Evolutionary conservation across 2,888 invertebrate genomes (phyloP).

Genomic region (Callinectes sapidus): DNA sequence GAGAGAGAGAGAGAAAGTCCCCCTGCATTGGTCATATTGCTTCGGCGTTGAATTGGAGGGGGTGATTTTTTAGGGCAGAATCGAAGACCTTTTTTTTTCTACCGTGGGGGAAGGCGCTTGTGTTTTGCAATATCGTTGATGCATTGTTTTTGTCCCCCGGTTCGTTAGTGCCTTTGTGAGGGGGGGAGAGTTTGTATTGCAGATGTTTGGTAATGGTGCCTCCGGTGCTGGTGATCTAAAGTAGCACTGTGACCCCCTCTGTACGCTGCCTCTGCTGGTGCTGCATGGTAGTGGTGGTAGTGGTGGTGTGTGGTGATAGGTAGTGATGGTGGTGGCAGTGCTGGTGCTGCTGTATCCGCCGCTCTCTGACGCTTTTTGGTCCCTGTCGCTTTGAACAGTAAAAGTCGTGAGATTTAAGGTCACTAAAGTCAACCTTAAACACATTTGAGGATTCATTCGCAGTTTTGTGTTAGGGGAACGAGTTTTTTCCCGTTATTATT

Average conservation of each 20-base stretch:
- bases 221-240: conserved; percentile 40
- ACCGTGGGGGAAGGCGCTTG: conserved; percentile 50
- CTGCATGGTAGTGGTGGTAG: background rate
- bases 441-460: conserved; percentile 33
- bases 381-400: conserved; percentile 34
- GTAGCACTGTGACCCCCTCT: conserved; percentile 28
- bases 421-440: conserved; percentile 33
- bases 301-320: conserved; percentile 12
- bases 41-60: conserved; percentile 55
- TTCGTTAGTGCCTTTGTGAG: conserved; percentile 52
- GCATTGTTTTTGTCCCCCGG: conserved; percentile 52
- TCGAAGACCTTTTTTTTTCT: conserved; percentile 50
- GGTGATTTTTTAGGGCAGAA: conserved; percentile 55
- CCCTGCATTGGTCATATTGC: conserved; percentile 56
- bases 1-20: conserved; percentile 39
- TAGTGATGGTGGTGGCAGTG: conserved; percentile 16
- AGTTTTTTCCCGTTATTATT: conserved; percentile 7
- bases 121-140: conserved; percentile 56
- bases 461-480: conserved; percentile 23
- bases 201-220: conserved; percentile 47
- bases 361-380: conserved; percentile 15
- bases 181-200: conserved; percentile 48
- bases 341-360: background rate
- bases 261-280: conserved; percentile 1
- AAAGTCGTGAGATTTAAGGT: conserved; percentile 33